A percentile compares a stretch with the other conserved stretches of the same genome.
These are phyloP conservation scores for Columba janthina DNA, from an alignment of 2,113 vertebrate genomes.

Conservation along the genomic window DNA sequence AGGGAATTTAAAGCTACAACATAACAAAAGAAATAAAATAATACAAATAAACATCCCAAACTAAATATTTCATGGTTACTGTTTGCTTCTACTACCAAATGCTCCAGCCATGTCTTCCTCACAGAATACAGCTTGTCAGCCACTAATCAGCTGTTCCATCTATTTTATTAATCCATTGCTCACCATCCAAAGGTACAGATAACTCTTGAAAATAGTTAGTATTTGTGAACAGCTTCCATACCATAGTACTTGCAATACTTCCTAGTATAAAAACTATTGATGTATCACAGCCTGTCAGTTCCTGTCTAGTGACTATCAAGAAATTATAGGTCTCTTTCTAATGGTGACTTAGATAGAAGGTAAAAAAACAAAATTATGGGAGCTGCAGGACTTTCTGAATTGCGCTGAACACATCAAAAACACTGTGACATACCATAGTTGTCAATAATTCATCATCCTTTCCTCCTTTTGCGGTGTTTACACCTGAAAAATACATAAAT, in stretches of 20 bases:
- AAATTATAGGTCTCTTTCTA: not conserved
- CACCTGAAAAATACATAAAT: constrained; percentile 76
- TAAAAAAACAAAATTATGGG: not conserved
- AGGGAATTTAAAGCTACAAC: not conserved
- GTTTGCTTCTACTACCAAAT: not conserved
- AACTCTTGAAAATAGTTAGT: not conserved
- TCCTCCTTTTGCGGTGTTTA: constrained; percentile 76
- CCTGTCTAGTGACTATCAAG: not conserved
- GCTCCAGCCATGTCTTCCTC: not conserved
- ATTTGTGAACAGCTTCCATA: not conserved
- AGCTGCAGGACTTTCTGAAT: not conserved
- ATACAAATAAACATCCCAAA: not conserved
- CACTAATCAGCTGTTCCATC: not conserved
- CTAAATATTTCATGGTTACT: not conserved
- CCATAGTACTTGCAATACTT: not conserved
- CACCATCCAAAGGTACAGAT: not conserved
- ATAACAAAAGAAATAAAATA: not conserved
- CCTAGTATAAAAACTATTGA: not conserved
- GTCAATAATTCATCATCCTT: constrained; percentile 89
- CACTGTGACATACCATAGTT: constrained; percentile 84
- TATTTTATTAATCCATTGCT: not conserved
- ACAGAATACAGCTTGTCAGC: not conserved
- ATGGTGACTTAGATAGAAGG: not conserved
- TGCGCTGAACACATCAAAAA: not conserved
- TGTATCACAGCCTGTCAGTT: not conserved